Base-by-base conservation (phyloP, 2,113 vertebrate species). In the Eonycteris spelaea region DNA sequence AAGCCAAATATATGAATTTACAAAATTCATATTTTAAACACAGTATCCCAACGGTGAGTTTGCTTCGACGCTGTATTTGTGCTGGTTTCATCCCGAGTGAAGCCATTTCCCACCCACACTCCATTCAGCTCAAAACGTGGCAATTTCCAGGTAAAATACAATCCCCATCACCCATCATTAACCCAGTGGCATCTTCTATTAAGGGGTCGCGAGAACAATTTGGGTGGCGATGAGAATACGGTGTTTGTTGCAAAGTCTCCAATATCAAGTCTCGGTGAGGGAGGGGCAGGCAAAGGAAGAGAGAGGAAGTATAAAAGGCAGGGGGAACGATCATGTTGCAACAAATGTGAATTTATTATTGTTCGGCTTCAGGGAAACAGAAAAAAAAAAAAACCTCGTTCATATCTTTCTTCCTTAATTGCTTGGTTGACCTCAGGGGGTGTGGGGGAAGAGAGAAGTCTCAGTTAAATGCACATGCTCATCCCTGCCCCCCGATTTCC, bases 401-500 rank as follows among this genome's bases (percentile, higher is more conserved):
- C 86, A 68, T 96, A 87, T 98, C 97, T 97, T 92, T 97, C 97
- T 98, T 98, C 87, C 97, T 98, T 98, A 98, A 98, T 98, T 98
- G 98, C 98, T 97, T 97, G 97, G 95, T 97, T 98, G 98, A 98
- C 98, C 98, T 98, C 97, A 91, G 82, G 86, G 78, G 22, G 19
- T 2, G 1, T 18, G 12, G 28, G 5, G 33, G 3, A n/a, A 97
- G 95, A 96, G 96, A 96, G 89, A 96, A 96, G 96, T 94, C 97
- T 91, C 96, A 97, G 98, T 98, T 98, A 98, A 98, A 98, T 98
- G 98, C 96, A 96, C 97, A 97, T 90, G 75, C 28, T 68, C 75
- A 59, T 84, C 33, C 92, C 74, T n/a, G 97, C 97, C 95, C 7
- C 98, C 97, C 94, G 82, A 95, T 95, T 94, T 97, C 97, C 97